phyloP scores from a whole-genome alignment of 1,140 invertebrate species.

The Drosophila varians region DNA sequence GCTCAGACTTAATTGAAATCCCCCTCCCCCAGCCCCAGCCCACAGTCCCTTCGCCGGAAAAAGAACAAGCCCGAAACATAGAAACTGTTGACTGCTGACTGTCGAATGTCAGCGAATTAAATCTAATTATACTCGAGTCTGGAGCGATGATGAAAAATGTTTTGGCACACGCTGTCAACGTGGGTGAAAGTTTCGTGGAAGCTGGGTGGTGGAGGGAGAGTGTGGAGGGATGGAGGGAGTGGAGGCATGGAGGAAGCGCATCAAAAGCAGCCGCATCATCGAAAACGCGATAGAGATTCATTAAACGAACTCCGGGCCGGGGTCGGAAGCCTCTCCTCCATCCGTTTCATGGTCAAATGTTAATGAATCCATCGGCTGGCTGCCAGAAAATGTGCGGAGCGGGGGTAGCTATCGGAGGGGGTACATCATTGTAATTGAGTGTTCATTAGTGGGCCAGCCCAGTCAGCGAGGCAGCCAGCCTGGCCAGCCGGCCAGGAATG shows the following conservation, averaged over 20 bases:
- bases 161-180: conserved; percentile 67
- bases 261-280: conserved; percentile 61
- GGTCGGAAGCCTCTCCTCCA: not conserved
- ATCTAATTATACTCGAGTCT: conserved; percentile 67
- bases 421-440: conserved; percentile 81
- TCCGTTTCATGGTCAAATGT: conserved; percentile 61
- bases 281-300: conserved; percentile 70
- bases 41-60: not conserved
- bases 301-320: conserved; percentile 48
- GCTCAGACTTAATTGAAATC: conserved; percentile 38
- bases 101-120: conserved; percentile 73
- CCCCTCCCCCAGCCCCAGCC: not conserved
- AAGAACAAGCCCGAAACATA: conserved; percentile 12
- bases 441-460: conserved; percentile 66
- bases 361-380: conserved; percentile 60
- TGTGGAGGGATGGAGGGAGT: not conserved
- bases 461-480: not conserved
- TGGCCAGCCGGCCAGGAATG: conserved; percentile 23
- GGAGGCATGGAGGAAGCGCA: conserved; percentile 19
- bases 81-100: conserved; percentile 33
- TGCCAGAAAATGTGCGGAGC: conserved; percentile 8
- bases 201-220: not conserved
- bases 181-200: conserved; percentile 33
- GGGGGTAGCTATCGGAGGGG: conserved; percentile 16
- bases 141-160: conserved; percentile 58